These are phyloP conservation scores for Dryococelus australis DNA, from an alignment of 2,888 invertebrate genomes.

Conservation along the genomic window DNA sequence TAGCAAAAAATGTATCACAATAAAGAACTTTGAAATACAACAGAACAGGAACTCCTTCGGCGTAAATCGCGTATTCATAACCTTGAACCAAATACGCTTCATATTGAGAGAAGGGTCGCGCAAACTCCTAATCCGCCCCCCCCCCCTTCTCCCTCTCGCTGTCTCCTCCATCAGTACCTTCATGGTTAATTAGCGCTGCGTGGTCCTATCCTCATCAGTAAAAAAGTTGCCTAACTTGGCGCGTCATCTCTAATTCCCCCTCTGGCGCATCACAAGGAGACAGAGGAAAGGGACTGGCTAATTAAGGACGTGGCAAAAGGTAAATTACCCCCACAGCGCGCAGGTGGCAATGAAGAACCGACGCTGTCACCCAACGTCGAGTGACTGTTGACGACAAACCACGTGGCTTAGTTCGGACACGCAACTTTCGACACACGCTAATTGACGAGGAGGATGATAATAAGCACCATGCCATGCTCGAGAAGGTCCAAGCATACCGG, in stretches of 20 bases:
- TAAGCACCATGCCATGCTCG: too few relatives aligned
- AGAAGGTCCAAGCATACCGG: too few relatives aligned
- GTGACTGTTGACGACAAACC: not conserved
- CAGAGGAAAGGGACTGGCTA: not conserved
- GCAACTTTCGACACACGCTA: not conserved
- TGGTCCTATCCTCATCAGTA: not conserved
- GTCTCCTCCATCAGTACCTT: not conserved
- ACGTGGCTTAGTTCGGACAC: not conserved
- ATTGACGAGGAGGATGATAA: too few relatives aligned
- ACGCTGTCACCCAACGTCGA: not conserved
- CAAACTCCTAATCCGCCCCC: not conserved
- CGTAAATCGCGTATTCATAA: too few relatives aligned
- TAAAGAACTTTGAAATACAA: too few relatives aligned
- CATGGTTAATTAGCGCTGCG: not conserved
- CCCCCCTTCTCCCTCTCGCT: not conserved
- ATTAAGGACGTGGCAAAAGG: slow-evolving; percentile 6
- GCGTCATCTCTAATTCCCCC: not conserved
- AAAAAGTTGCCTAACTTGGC: not conserved
- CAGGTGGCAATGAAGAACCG: not conserved
- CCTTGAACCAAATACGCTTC: not conserved
- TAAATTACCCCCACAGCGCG: not conserved
- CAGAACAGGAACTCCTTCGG: too few relatives aligned
- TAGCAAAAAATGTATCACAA: too few relatives aligned
- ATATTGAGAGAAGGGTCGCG: not conserved
- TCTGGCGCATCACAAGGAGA: not conserved